Evolutionary conservation across 1,140 invertebrate species (phyloP), one percentile per base, ranked within the genome.

Genomic region (Cyphomyrmex costatus): DNA sequence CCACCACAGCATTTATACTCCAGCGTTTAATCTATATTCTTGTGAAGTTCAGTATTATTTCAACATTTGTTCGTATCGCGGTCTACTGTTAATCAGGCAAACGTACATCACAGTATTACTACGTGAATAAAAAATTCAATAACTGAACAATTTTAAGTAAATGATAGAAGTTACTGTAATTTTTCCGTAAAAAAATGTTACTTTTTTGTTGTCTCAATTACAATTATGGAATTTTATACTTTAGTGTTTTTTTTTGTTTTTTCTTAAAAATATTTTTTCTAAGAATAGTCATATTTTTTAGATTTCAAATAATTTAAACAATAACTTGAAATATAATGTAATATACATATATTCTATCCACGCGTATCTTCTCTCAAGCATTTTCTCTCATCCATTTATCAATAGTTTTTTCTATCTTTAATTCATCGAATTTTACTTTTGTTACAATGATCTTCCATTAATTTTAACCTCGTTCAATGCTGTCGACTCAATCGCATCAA

Each of bases 31-130:
- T 83, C 68, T 74, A 60, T 74, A 60, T 83, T 49, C 68, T 83
- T 58, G 42, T 73, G 61, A 49, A 83, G 68, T 83, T 83, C 8
- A 49, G 56, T 46, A 83, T 83, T 83, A 83, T 83, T 83, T 83
- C n/a, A 74, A 83, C 68, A 83, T 83, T 83, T 73, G 53, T 61
- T 60, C 7, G 53, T 60, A 19, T 58, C 24, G 51, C 7, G 19
- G 36, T 42, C 19, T 49, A 27, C 12, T 60, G 42, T 71, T 46
- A 56, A 14, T 7, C 12, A 14, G 14, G 6, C 4, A 21, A 82
- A 60, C 14, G 3, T 21, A n/a, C 27, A 14, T 61, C 21, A 46
- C 14, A 46, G n/a, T 21, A 73, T 73, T 60, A 30, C 19, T 19
- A 12, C n/a, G 7, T 49, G 30, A 42, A 49, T 33, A 46, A 66